These are phyloP conservation scores for Typhlichthys subterraneus DNA, from an alignment of 2,797 vertebrate genomes.

Conservation along the genomic window DNA sequence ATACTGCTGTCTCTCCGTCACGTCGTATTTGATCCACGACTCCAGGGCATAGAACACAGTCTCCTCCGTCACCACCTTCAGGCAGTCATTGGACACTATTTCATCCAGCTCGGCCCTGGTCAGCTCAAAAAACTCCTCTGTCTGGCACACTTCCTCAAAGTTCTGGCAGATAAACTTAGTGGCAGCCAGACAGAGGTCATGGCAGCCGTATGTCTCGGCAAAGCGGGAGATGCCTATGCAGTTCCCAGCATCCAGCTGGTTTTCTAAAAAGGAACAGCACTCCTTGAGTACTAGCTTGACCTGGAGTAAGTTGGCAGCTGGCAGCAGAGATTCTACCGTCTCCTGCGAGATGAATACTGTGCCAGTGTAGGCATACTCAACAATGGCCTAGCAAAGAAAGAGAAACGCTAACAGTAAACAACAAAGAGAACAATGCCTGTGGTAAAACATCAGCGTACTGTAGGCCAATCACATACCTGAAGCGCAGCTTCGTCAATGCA, in stretches of 20 bases:
- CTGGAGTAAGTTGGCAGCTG: conserved; percentile 97
- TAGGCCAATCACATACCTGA: conserved; percentile 66
- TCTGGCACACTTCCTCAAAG: conserved; percentile 97
- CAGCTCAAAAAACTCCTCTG: conserved; percentile 96
- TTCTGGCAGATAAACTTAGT: conserved; percentile 95
- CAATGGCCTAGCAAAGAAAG: conserved; percentile 84
- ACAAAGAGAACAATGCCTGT: neutral
- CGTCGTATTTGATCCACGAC: conserved; percentile 96
- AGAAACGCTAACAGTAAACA: conserved; percentile 6
- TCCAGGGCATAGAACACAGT: conserved; percentile 94
- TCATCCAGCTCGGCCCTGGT: conserved; percentile 91
- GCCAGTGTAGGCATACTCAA: conserved; percentile 97
- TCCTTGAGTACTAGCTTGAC: conserved; percentile 96
- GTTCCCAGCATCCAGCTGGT: conserved; percentile 96
- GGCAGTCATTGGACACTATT: conserved; percentile 95
- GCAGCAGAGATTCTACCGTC: conserved; percentile 94
- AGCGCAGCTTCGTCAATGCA: conserved; percentile 93
- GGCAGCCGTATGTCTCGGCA: conserved; percentile 96
- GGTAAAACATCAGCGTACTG: neutral
- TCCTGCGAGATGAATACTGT: conserved; percentile 98
- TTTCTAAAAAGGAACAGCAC: conserved; percentile 95
- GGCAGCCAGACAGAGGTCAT: conserved; percentile 92
- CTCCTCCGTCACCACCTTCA: conserved; percentile 95
- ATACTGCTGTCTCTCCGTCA: conserved; percentile 92
- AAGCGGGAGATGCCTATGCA: conserved; percentile 98